Evolutionary conservation across 2,113 vertebrate species (phyloP).

Genomic region (Gallinago media): DNA sequence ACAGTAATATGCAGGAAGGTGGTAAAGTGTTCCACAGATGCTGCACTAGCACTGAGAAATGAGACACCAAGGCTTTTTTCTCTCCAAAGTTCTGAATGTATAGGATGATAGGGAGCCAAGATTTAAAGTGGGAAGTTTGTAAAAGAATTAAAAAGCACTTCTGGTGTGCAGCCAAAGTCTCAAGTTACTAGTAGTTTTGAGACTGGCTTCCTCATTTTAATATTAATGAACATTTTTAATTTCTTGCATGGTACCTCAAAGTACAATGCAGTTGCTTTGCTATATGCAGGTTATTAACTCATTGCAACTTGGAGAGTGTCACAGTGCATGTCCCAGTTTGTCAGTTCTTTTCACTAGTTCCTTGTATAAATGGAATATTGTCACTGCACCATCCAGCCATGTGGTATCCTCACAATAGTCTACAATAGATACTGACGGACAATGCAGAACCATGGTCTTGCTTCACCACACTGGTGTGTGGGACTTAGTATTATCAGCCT

Average conservation of each 20-base stretch:
- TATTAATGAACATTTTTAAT: not conserved
- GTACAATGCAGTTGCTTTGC: not conserved
- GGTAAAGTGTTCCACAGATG: not conserved
- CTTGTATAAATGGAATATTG: fast-evolving
- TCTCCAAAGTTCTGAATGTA: not conserved
- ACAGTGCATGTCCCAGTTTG: not conserved
- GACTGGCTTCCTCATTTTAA: not conserved
- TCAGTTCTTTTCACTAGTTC: not conserved
- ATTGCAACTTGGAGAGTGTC: not conserved
- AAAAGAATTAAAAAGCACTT: not conserved
- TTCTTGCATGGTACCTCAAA: not conserved
- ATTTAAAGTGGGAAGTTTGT: not conserved
- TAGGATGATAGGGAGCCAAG: not conserved
- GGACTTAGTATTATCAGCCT: not conserved
- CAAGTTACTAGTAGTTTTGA: not conserved
- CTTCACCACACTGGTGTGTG: not conserved
- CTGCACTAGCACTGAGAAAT: not conserved
- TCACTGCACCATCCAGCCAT: not conserved
- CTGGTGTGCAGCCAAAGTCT: not conserved
- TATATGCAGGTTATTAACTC: not conserved
- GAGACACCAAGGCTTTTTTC: not conserved
- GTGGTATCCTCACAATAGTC: not conserved
- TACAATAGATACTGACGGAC: not conserved
- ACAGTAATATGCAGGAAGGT: not conserved
- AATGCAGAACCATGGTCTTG: not conserved